These are phyloP conservation scores for Antechinus stuartii DNA, from an alignment of 2,113 vertebrate genomes.

Conservation along the genomic window DNA sequence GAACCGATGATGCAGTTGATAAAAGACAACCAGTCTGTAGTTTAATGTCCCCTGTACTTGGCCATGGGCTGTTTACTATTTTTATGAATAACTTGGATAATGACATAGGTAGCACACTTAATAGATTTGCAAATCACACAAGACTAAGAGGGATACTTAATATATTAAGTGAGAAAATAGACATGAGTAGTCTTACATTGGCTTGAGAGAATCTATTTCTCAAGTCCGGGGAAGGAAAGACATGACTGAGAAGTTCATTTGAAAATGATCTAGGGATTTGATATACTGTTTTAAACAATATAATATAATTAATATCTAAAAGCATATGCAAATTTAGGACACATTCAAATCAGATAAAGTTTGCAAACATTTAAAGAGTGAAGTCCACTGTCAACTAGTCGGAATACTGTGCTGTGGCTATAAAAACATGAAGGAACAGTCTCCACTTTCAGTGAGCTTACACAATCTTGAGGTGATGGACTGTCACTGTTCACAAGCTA, in stretches of 20 bases:
- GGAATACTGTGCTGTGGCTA: too few relatives aligned
- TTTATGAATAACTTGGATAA: not conserved
- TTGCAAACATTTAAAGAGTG: not conserved
- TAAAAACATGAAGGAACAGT: too few relatives aligned
- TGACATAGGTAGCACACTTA: not conserved
- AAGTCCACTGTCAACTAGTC: too few relatives aligned
- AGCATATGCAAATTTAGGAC: not conserved
- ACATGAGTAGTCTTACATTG: not conserved
- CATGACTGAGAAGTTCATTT: not conserved
- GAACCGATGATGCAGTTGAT: not conserved
- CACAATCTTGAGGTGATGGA: too few relatives aligned
- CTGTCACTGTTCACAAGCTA: too few relatives aligned
- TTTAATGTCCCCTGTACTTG: not conserved
- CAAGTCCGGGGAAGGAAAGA: not conserved
- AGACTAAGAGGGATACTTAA: not conserved
- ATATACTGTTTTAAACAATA: not conserved
- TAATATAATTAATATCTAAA: not conserved
- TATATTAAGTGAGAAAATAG: not conserved
- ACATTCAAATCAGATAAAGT: not conserved
- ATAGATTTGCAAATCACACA: not conserved
- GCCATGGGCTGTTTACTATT: not conserved
- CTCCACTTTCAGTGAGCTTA: too few relatives aligned
- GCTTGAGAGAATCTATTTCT: not conserved
- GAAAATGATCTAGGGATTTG: not conserved
- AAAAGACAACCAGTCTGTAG: not conserved